These are phyloP conservation scores for Drosophila falleni DNA, from an alignment of 2,888 invertebrate genomes.

Conservation along the genomic window DNA sequence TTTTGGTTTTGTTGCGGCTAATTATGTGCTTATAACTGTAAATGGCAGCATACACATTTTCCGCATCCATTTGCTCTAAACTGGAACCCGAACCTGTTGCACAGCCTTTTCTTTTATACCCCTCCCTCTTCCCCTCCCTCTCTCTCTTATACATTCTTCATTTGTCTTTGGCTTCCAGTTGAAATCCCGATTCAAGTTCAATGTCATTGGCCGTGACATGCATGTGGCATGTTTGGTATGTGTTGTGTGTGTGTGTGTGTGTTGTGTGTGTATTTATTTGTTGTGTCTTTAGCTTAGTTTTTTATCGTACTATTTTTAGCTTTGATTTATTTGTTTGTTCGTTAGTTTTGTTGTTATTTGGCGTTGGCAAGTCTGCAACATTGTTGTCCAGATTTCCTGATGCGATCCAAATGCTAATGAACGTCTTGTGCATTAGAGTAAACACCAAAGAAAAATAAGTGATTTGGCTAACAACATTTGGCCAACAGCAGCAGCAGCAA, in stretches of 20 bases:
- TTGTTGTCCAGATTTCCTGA: slow-evolving; percentile 49
- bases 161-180: neutral
- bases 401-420: slow-evolving; percentile 40
- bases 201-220: slow-evolving; percentile 70
- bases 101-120: neutral
- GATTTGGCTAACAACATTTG: slow-evolving; percentile 26
- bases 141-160: neutral
- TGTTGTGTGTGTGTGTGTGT: neutral
- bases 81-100: slow-evolving; percentile 20
- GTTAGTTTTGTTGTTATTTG: slow-evolving; percentile 37
- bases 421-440: slow-evolving; percentile 11
- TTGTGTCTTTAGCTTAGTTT: slow-evolving; percentile 11
- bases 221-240: slow-evolving; percentile 2
- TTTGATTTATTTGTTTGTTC: slow-evolving; percentile 44
- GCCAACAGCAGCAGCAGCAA: slow-evolving; percentile 25
- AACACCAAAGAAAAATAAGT: neutral
- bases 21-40: slow-evolving; percentile 40
- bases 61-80: slow-evolving; percentile 30
- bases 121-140: neutral
- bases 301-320: neutral
- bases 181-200: slow-evolving; percentile 62
- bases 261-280: slow-evolving; percentile 7
- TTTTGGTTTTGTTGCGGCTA: slow-evolving; percentile 19
- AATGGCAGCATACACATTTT: slow-evolving; percentile 43
- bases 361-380: slow-evolving; percentile 24